These are phyloP conservation scores for Philaethria dido DNA, from an alignment of 2,888 invertebrate species.

Conservation along the genomic window DNA sequence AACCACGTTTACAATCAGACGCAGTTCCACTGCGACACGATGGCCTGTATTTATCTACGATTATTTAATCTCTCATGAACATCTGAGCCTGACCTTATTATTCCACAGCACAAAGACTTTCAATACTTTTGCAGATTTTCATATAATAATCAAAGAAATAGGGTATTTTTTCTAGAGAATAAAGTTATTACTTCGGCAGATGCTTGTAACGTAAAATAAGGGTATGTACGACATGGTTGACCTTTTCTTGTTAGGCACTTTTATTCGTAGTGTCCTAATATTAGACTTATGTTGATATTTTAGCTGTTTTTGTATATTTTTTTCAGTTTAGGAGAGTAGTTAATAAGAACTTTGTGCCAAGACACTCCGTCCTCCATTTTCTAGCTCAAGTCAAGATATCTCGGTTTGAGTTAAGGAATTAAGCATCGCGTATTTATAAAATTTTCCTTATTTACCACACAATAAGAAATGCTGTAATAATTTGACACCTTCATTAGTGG, in stretches of 20 bases:
- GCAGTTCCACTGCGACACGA: too few relatives aligned
- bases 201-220: not conserved
- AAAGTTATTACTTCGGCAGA: slow-evolving; percentile 19
- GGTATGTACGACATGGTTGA: not conserved
- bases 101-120: slow-evolving; percentile 15
- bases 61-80: slow-evolving; percentile 18
- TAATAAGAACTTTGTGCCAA: too few relatives aligned
- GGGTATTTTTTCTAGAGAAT: not conserved
- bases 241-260: not conserved
- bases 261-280: not conserved
- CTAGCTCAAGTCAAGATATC: too few relatives aligned
- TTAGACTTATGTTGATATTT: not conserved
- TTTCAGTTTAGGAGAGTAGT: not conserved
- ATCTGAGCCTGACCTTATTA: slow-evolving; percentile 12
- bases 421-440: too few relatives aligned
- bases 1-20: too few relatives aligned
- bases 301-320: not conserved
- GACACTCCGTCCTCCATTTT: too few relatives aligned
- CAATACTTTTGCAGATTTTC: slow-evolving; percentile 14
- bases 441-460: too few relatives aligned
- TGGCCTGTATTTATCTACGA: slow-evolving; percentile 18
- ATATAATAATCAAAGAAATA: slow-evolving; percentile 21
- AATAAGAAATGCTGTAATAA: too few relatives aligned
- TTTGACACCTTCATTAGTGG: too few relatives aligned
- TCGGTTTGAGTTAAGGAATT: too few relatives aligned